Evolutionary conservation across 2,113 vertebrate species (phyloP).

Genomic region (Sarotherodon lohbergeri): DNA sequence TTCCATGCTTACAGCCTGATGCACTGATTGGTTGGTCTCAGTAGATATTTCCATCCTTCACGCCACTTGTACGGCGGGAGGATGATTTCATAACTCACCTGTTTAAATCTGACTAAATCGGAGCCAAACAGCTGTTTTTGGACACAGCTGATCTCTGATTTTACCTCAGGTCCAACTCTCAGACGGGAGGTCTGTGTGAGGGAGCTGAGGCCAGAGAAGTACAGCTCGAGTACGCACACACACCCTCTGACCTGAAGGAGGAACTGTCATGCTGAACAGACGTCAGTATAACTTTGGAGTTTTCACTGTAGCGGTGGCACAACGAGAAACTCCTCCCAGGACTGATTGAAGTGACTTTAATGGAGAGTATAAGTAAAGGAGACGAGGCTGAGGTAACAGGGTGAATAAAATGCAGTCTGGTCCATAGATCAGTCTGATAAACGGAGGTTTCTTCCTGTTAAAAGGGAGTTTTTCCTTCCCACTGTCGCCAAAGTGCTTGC

Average conservation of each 20-base stretch:
- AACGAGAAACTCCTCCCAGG: neutral
- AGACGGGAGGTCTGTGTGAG: neutral
- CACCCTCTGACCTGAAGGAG: no score
- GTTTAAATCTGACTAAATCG: neutral
- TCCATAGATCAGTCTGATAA: neutral
- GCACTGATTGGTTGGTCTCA: neutral
- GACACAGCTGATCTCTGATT: neutral
- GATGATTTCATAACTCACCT: neutral
- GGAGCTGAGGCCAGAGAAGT: neutral
- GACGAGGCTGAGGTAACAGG: neutral
- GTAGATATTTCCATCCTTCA: neutral
- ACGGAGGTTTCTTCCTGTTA: neutral
- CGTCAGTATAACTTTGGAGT: neutral
- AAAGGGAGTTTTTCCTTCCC: neutral
- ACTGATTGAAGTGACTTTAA: neutral
- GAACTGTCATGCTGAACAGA: no score
- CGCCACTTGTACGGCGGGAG: fast-evolving
- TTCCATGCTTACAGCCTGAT: neutral
- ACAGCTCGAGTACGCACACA: neutral
- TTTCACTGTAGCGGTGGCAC: neutral
- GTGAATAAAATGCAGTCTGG: neutral
- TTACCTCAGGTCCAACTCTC: neutral
- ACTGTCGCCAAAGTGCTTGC: neutral
- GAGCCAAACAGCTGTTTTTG: neutral
- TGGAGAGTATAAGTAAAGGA: neutral